Conservation (phyloP, 1,140 invertebrate species). For the Zaprionus camerounensis region DNA sequence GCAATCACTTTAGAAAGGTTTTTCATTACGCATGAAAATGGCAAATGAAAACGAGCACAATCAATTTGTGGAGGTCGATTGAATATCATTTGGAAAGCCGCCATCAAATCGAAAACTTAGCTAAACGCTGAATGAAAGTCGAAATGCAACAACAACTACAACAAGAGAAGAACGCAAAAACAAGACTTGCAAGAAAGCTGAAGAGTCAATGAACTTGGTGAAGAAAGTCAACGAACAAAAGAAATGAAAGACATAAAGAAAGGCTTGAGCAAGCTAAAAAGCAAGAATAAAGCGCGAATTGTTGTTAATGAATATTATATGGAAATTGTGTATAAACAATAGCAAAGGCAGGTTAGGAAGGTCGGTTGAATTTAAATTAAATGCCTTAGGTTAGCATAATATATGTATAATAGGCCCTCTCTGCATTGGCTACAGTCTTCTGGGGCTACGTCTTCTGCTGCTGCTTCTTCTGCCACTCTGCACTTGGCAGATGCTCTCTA, state of each 20-base stretch:
- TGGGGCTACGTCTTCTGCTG: not conserved
- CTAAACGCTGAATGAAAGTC: slow-evolving; percentile 42
- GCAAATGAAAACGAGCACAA: not conserved
- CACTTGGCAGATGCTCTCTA: slow-evolving; percentile 31
- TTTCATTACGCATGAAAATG: slow-evolving; percentile 28
- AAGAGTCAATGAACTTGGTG: slow-evolving; percentile 24
- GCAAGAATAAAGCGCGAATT: not conserved
- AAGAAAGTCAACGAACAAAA: slow-evolving; percentile 35
- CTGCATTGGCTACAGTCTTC: not conserved
- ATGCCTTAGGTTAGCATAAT: slow-evolving; percentile 31
- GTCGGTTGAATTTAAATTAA: not conserved
- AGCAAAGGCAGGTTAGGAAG: not conserved
- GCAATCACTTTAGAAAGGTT: slow-evolving; percentile 53
- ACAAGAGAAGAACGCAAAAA: slow-evolving; percentile 12
- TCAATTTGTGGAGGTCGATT: not conserved
- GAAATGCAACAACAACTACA: slow-evolving; percentile 20
- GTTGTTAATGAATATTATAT: slow-evolving; percentile 24
- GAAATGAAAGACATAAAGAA: slow-evolving; percentile 21
- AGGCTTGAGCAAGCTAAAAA: slow-evolving; percentile 13
- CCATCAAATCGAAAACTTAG: slow-evolving; percentile 36
- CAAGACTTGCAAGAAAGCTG: slow-evolving; percentile 18
- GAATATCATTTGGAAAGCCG: slow-evolving; percentile 41
- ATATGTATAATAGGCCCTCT: slow-evolving; percentile 31
- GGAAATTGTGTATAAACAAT: slow-evolving; percentile 27
- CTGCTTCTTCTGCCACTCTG: not conserved